phyloP scores from a whole-genome alignment of 2,113 vertebrate genomes.

The Dasypus novemcinctus region DNA sequence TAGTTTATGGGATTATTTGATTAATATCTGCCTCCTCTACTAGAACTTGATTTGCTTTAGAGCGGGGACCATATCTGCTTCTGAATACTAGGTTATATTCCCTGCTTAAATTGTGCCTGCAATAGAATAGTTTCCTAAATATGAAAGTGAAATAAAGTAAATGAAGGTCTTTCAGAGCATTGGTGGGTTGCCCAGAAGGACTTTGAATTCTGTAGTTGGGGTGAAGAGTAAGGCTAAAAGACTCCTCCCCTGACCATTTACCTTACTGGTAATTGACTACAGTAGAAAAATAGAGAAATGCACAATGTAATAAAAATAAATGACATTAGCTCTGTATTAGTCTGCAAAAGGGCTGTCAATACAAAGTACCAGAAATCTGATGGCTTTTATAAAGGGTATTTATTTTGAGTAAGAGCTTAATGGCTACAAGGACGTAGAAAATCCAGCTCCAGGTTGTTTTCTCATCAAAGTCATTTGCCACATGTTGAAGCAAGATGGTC shows the following conservation, averaged over 20 bases:
- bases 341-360: no score
- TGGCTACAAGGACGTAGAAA: no score
- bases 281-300: background rate
- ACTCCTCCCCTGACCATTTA: background rate
- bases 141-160: background rate
- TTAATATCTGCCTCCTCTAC: background rate
- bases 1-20: background rate
- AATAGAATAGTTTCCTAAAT: no score
- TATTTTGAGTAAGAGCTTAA: no score
- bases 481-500: no score
- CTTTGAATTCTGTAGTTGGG: background rate
- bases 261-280: background rate
- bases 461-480: no score
- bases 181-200: background rate
- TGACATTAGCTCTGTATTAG: background rate
- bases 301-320: background rate
- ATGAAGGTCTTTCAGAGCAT: background rate
- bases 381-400: no score
- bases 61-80: background rate
- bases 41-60: background rate
- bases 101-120: no score
- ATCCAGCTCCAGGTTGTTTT: no score
- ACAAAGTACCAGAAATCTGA: no score
- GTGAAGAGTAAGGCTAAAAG: background rate
- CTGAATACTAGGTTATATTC: no score